Conservation (phyloP, 2,797 vertebrate species). For the Darevskia mixta region DNA sequence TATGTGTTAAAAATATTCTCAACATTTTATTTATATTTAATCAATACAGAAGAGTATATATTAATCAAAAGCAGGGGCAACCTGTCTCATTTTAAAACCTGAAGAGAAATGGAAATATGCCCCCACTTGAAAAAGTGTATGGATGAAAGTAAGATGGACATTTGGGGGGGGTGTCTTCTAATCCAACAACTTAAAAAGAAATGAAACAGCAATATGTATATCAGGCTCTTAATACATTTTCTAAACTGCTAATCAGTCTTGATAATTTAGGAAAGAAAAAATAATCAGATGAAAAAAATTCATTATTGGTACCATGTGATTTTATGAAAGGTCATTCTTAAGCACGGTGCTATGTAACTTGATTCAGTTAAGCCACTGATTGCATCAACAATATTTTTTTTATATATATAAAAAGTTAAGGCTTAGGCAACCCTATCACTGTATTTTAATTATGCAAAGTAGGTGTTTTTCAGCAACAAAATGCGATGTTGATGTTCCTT, state of each 20-base stretch:
- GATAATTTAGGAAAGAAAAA: background rate
- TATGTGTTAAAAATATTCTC: conserved; percentile 45
- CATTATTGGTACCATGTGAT: background rate
- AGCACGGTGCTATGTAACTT: conserved; percentile 7
- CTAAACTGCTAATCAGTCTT: background rate
- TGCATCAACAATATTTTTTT: background rate
- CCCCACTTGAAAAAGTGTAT: no score
- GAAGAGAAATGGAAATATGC: no score
- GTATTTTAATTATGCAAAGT: background rate
- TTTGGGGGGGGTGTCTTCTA: no score
- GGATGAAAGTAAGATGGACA: no score
- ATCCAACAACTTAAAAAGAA: background rate
- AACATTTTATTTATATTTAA: conserved; percentile 35
- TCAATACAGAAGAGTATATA: conserved; percentile 68
- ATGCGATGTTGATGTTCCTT: conserved; percentile 28
- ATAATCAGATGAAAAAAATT: background rate
- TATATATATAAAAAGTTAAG: background rate
- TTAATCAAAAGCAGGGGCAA: conserved; percentile 58
- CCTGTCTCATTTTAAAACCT: conserved; percentile 35
- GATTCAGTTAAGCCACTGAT: conserved; percentile 21
- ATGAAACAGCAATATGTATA: background rate
- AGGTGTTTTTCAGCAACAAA: conserved; percentile 19
- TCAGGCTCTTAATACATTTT: background rate
- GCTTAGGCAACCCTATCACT: background rate
- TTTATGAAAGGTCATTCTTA: conserved; percentile 29